Evolutionary conservation across 2,797 vertebrate genomes (phyloP).

Genomic region (Paguma larvata): DNA sequence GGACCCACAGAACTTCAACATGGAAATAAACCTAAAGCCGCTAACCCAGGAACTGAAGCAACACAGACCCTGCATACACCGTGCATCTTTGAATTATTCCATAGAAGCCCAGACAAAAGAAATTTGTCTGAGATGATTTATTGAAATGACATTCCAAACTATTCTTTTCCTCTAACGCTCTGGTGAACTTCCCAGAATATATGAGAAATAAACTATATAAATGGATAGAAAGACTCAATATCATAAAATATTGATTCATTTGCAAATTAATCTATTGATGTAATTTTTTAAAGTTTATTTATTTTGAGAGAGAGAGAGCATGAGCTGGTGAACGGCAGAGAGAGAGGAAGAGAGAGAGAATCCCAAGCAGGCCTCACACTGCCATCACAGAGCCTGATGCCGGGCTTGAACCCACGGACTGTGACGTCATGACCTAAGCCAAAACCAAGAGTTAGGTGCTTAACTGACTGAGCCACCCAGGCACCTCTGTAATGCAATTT

Average conservation of each 20-base stretch:
- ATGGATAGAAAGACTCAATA: not conserved
- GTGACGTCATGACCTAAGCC: too few species aligned
- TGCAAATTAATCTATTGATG: not conserved
- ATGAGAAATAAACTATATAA: not conserved
- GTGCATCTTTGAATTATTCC: not conserved
- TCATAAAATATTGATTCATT: slow-evolving; percentile 17
- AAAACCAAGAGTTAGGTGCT: too few species aligned
- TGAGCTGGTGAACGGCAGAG: too few species aligned
- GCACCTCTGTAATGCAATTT: not conserved
- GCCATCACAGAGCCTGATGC: too few species aligned
- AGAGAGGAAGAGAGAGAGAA: too few species aligned
- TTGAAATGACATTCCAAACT: not conserved
- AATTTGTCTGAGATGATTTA: not conserved
- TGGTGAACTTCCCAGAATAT: not conserved
- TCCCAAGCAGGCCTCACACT: too few species aligned
- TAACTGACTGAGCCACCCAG: too few species aligned
- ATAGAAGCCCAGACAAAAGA: slow-evolving; percentile 2
- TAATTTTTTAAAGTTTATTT: not conserved
- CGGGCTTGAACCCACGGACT: too few species aligned
- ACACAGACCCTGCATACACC: not conserved
- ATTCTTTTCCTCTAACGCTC: not conserved
- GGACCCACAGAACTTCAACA: not conserved
- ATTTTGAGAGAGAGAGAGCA: too few species aligned
- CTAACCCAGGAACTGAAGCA: not conserved
- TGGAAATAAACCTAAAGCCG: not conserved